A percentile compares a stretch with the other conserved stretches of the same genome.
Conservation (phyloP, 2,888 invertebrate genomes). For the Drosophila picticornis region DNA sequence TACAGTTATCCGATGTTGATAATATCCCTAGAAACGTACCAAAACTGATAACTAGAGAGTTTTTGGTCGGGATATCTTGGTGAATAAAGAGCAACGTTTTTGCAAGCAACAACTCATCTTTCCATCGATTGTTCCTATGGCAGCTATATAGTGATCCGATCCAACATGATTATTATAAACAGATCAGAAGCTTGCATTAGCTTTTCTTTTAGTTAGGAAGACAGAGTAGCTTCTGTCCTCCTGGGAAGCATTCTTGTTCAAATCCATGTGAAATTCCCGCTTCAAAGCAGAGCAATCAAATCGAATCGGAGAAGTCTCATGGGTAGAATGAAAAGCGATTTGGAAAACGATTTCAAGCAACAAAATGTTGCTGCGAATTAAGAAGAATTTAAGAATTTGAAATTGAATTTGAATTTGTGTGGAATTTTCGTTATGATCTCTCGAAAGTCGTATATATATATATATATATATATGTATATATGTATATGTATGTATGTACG, state of each 20-base stretch:
- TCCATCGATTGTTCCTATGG: neutral
- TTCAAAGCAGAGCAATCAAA: neutral
- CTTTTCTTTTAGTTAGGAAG: neutral
- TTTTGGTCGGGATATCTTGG: neutral
- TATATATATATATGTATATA: neutral
- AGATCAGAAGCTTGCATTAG: neutral
- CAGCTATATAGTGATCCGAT: neutral
- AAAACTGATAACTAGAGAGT: neutral
- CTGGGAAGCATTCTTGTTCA: neutral
- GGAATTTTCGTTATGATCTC: constrained; percentile 49
- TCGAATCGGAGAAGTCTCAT: neutral
- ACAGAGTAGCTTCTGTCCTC: neutral
- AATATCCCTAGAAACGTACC: neutral
- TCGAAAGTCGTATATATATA: constrained; percentile 14
- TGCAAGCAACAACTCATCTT: neutral
- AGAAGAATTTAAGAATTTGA: neutral
- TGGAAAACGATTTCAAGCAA: neutral
- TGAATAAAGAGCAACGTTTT: neutral
- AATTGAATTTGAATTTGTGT: constrained; percentile 16
- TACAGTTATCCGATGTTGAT: neutral
- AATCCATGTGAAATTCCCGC: neutral
- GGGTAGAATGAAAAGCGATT: neutral
- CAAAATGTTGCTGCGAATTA: neutral
- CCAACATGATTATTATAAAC: neutral
- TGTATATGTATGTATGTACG: neutral